These are phyloP conservation scores for Alces alces DNA, from an alignment of 2,113 vertebrate species.

Conservation along the genomic window DNA sequence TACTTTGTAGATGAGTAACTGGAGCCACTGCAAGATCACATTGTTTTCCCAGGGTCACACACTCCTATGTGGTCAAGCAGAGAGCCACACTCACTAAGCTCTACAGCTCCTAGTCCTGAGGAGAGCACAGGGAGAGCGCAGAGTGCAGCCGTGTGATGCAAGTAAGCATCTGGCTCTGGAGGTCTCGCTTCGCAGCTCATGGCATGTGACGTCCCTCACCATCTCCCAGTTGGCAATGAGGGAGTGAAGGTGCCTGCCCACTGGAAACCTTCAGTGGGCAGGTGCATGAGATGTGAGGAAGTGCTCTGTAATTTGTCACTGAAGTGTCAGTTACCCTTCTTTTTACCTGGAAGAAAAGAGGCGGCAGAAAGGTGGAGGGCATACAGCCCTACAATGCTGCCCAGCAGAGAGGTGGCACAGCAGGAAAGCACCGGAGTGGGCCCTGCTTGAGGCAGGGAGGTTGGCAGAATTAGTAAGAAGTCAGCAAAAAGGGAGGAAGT, in stretches of 20 bases:
- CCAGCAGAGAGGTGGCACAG: not conserved
- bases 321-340: not conserved
- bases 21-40: not conserved
- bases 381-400: not conserved
- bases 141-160: accelerated
- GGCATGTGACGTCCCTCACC: accelerated
- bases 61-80: not conserved
- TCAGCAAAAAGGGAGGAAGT: not conserved
- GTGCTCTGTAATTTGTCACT: not conserved
- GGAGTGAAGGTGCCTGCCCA: not conserved
- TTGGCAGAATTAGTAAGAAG: not conserved
- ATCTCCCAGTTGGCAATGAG: not conserved
- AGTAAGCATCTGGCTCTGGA: not conserved
- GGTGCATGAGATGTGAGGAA: not conserved
- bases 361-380: not conserved
- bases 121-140: not conserved
- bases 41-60: not conserved
- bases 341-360: not conserved
- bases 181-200: accelerated
- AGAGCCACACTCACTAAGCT: not conserved
- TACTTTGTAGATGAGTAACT: not conserved
- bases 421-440: too few species aligned
- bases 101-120: too few species aligned
- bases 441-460: not conserved
- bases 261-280: not conserved